Base-by-base conservation (phyloP, 2,797 vertebrate genomes). In the Cyprinodon diabolis region DNA sequence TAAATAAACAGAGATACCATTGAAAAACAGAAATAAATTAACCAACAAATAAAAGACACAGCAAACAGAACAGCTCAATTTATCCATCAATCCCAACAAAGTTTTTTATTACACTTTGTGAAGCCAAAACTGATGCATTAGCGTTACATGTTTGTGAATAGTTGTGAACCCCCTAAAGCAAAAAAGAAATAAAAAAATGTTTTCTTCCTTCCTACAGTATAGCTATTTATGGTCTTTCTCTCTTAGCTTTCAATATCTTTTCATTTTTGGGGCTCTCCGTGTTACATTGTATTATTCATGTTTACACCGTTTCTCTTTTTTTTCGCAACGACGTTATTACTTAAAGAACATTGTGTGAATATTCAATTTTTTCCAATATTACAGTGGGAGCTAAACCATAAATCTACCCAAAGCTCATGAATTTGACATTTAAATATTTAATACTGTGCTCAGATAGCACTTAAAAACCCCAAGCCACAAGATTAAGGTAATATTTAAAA, bases 301-400 rank as follows among this genome's bases (percentile, higher is more conserved):
- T 80, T 84, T 88, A 77, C 71, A 79, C 69, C 75, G 62, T 56
- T 75, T 66, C 63, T 79, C 77, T 88, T 79, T 82, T 78, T 81
- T 69, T 65, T 62, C 72, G 62, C 72, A 58, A 76, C 71, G 75
- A 83, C 76, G 85, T 85, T 77, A 87, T 84, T 76, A 88, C 77
- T 75, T 82, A 77, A 57, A 83, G 81, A 73, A 67, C 82, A 81
- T 79, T 48, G 74, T 83, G 72, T 82, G 85, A 75, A 82, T 80
- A 77, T 86, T 83, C 76, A 76, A 74, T 81, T 72, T 69, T 63
- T 56, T 88, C 69, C 68, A 77, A 79, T 86, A 86, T 85, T 85
- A 89, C 89, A 91, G 82, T 21, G 79, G 14, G 73, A 84, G 85
- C 87, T 77, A 82, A 89, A 82, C 71, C 81, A 78, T 89, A 76